Base-by-base conservation (phyloP, 2,888 invertebrate species). In the Brachyopa scutellaris region DNA sequence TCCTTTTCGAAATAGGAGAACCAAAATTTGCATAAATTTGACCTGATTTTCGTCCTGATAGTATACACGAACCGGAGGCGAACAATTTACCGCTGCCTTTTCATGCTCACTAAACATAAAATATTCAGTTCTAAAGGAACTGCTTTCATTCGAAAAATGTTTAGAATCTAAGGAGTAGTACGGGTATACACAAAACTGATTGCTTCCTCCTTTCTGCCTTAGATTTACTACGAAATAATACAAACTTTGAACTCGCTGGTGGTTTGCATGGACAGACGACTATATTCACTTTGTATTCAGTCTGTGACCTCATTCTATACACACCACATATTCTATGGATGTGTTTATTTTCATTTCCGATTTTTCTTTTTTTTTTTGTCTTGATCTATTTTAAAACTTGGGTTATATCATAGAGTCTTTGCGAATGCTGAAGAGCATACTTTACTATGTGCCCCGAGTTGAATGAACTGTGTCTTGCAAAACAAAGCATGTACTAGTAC, bases 331-430 rank as follows among this genome's bases (percentile, higher is more conserved):
- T 67, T 45, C 72, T 5, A 49, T 51, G 26, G 38, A 61, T 45
- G 45, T 59, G 76, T 80, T 82, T 82, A 76, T 82, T 82, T 82
- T 82, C 80, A 70, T 82, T 76, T 82, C 80, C 80, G 76, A 73
- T 64, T 64, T 26, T 55, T 17, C 42, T 70, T 61, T 73, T 73
- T 26, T 73, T 53, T 45, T 67, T 82, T n/a, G n/a, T n/a, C 80
- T 76, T 82, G 69, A 82, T 82, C 80, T 82, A 82, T 82, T 82
- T 82, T 82, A 82, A 45, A 82, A 76, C 80, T 53, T 57, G 23
- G 59, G 80, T 82, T 82, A 82, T 76, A 82, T 82, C 80, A 82
- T 33, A 76, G 62, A n/a, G n/a, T 69, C 70, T 82, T 82, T 82
- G 80, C 80, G 76, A 76, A 82, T 82, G 80, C 76, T 66, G 76